Conservation (phyloP, 1,140 invertebrate genomes). For the Harlomillsia oculata region DNA sequence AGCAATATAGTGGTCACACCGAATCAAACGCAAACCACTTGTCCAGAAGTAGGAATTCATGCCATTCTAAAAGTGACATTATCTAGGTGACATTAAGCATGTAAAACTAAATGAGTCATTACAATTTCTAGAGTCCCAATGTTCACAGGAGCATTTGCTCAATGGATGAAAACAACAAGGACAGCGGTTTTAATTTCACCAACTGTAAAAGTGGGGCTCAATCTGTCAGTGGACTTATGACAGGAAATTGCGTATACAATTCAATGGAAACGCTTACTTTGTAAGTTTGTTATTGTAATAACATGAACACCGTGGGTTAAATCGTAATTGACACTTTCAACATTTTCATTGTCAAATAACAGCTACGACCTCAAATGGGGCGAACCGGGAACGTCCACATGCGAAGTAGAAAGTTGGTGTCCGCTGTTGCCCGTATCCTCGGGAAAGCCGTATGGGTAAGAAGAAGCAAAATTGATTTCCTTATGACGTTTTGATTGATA, state of each 20-base stretch:
- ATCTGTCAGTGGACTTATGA: slow-evolving; percentile 20
- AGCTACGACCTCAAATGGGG: slow-evolving; percentile 23
- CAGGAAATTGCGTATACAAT: slow-evolving; percentile 17
- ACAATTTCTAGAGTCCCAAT: slow-evolving; percentile 18
- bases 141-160: slow-evolving; percentile 22
- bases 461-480: neutral
- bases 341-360: neutral
- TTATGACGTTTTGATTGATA: neutral
- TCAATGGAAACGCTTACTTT: slow-evolving; percentile 19
- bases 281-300: slow-evolving; percentile 6
- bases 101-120: neutral
- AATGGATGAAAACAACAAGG: neutral
- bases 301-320: neutral
- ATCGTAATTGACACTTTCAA: neutral
- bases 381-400: slow-evolving; percentile 15
- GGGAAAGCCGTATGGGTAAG: slow-evolving; percentile 12
- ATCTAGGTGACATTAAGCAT: too few species aligned
- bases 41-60: slow-evolving; percentile 8
- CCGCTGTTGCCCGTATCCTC: slow-evolving; percentile 14
- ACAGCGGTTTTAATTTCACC: slow-evolving; percentile 11
- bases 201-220: slow-evolving; percentile 16
- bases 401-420: slow-evolving; percentile 23
- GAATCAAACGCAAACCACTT: slow-evolving; percentile 18
- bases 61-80: neutral
- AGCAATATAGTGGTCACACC: slow-evolving; percentile 21